Evolutionary conservation across 2,888 invertebrate genomes (phyloP), one percentile per base, ranked within the genome.

Genomic region (Epinotia ramella): DNA sequence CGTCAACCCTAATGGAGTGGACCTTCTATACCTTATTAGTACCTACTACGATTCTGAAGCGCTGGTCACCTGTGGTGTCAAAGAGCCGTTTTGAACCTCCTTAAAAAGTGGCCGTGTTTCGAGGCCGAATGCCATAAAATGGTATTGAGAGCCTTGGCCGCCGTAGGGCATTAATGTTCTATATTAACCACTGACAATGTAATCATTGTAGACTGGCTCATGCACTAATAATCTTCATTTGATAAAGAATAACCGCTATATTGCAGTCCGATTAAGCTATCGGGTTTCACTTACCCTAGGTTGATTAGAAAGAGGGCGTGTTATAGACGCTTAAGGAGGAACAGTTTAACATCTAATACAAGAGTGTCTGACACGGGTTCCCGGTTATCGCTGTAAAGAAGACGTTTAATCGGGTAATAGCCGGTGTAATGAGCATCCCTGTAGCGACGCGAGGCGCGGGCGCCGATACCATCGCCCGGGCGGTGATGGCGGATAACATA

Each of bases 381-480:
- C 67, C 63, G 64, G 68, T 73, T 67, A 73, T 73, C 67, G 59
- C 59, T 59, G 40, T 67, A 67, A 75, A 60, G 70, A 66, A 75
- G 75, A 66, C 75, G 74, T 75, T 75, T 60, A 75, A 65, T 60
- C 57, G 33, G 49, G 56, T 68, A 69, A 65, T 40, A 20, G 40
- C 24, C 18, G 70, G 12, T 64, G 63, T 71, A 72, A 72, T 76
- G 56, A 57, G 49, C 62, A 53, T 71, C 62, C 62, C 49, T 49
- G 56, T 62, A 60, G 44, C 56, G 40, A 53, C 74, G 66, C 57
- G 53, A 56, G 40, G 46, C 73, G 67, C 63, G 18, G 46, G 66
- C 65, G 66, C 66, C 11, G 60, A 76, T 76, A 76, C 53, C 71
- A 76, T 76, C 75, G 40, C 44, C 56, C 66, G 75, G 71, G 66